These are phyloP conservation scores for Morone chrysops DNA, from an alignment of 2,113 vertebrate genomes.

Conservation along the genomic window DNA sequence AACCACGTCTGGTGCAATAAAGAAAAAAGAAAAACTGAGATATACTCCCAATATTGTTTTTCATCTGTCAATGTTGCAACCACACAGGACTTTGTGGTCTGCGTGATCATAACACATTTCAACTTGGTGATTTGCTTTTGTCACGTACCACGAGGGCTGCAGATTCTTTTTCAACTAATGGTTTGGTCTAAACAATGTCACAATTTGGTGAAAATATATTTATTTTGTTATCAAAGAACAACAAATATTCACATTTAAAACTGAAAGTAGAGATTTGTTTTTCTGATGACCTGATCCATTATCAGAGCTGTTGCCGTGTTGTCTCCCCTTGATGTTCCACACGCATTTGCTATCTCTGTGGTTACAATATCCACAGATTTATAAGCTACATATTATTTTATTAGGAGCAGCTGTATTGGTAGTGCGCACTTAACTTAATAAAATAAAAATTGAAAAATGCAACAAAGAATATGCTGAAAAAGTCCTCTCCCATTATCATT, in stretches of 20 bases:
- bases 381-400: not conserved
- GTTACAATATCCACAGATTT: too few relatives aligned
- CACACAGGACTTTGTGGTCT: not conserved
- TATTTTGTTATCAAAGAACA: not conserved
- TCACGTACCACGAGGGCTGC: not conserved
- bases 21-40: constrained; percentile 43
- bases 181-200: too few relatives aligned
- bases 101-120: not conserved
- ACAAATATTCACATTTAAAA: not conserved
- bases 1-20: constrained; percentile 34
- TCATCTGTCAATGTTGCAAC: constrained; percentile 28
- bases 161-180: not conserved
- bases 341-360: not conserved
- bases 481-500: constrained; percentile 3
- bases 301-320: not conserved
- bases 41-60: constrained; percentile 31
- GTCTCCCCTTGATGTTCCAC: not conserved
- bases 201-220: not conserved
- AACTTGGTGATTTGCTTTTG: not conserved
- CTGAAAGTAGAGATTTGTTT: not conserved
- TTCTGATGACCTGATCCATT: too few relatives aligned
- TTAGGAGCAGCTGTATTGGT: not conserved
- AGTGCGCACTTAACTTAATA: too few relatives aligned
- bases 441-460: not conserved
- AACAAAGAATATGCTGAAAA: not conserved